Conservation (phyloP, 2,888 invertebrate species). For the Mallateleia sp. region DNA sequence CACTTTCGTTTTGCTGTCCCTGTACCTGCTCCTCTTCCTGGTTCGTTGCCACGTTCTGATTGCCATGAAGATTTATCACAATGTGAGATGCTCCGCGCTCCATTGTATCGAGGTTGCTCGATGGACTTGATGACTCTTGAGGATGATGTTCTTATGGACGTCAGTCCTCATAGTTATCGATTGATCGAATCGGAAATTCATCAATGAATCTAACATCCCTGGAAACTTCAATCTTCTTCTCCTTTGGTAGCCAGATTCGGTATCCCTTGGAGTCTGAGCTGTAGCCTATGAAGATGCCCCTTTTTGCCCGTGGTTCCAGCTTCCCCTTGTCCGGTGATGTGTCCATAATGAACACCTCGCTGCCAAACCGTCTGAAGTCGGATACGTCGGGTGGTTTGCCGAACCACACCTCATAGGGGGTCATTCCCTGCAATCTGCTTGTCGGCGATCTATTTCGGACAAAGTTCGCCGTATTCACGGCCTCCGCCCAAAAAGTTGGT, state of each 20-base stretch:
- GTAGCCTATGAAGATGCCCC: slow-evolving; percentile 70
- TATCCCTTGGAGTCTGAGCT: slow-evolving; percentile 69
- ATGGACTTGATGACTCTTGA: too few relatives aligned
- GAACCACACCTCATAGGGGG: slow-evolving; percentile 73
- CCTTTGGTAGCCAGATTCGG: slow-evolving; percentile 63
- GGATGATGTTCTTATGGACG: too few relatives aligned
- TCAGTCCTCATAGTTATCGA: too few relatives aligned
- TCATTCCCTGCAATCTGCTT: slow-evolving; percentile 52
- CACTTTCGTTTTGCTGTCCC: too few relatives aligned
- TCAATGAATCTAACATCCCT: slow-evolving; percentile 68
- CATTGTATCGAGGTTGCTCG: too few relatives aligned
- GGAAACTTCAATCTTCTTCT: slow-evolving; percentile 62
- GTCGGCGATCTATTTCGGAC: slow-evolving; percentile 81
- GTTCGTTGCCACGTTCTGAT: too few relatives aligned
- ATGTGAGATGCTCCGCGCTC: too few relatives aligned
- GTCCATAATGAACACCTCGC: slow-evolving; percentile 40
- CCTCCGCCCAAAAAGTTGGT: slow-evolving; percentile 83
- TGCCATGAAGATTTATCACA: too few relatives aligned
- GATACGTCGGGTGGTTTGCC: slow-evolving; percentile 65
- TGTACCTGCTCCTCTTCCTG: too few relatives aligned
- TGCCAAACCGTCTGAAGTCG: slow-evolving; percentile 80
- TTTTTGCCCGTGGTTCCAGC: slow-evolving; percentile 62
- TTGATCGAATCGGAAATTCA: too few relatives aligned
- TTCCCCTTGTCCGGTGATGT: slow-evolving; percentile 55
- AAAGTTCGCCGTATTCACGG: slow-evolving; percentile 80